phyloP scores from a whole-genome alignment of 2,113 vertebrate species.

The Rhipidura dahli region DNA sequence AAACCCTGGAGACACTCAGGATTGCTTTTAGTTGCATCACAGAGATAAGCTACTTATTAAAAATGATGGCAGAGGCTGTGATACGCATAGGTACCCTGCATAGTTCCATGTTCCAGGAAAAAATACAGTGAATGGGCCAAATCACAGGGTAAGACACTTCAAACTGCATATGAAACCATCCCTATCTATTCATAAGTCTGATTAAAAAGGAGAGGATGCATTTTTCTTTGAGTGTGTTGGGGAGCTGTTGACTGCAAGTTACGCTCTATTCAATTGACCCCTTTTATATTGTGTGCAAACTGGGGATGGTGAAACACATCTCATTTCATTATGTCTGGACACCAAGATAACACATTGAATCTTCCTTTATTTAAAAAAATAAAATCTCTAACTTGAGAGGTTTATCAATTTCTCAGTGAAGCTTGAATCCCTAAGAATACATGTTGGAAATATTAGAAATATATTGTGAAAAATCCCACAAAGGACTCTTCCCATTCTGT shows the following conservation, averaged over 20 bases:
- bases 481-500: not conserved
- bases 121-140: not conserved
- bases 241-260: not conserved
- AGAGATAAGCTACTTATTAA: conserved; percentile 58
- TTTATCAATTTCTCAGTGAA: not conserved
- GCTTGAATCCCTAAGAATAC: not conserved
- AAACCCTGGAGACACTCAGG: conserved; percentile 30
- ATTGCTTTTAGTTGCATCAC: conserved; percentile 46
- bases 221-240: not conserved
- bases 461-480: not conserved
- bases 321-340: not conserved
- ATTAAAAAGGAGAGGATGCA: not conserved
- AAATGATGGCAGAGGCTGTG: conserved; percentile 3
- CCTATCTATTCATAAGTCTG: not conserved
- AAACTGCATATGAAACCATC: not conserved
- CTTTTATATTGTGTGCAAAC: not conserved
- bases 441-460: not conserved
- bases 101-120: not conserved
- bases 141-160: not conserved
- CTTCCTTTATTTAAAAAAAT: not conserved
- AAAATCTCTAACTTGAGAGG: not conserved
- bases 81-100: conserved; percentile 18
- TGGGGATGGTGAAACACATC: not conserved
- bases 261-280: not conserved
- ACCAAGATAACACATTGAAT: not conserved